phyloP scores from a whole-genome alignment of 2,797 vertebrate genomes.

The Coranthus polyacanthus region DNA sequence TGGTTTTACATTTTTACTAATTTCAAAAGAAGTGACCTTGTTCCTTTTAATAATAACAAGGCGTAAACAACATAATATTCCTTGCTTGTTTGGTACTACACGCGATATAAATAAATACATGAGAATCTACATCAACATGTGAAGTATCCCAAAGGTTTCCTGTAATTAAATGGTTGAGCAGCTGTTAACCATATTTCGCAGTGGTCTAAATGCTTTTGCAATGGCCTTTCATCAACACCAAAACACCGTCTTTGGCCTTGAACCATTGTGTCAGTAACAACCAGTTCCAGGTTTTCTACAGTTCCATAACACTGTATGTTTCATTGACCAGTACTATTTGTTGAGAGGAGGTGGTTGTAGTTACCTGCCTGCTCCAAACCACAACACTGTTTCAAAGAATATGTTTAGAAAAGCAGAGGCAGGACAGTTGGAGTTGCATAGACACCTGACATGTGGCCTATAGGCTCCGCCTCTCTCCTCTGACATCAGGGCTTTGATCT shows the following conservation, averaged over 20 bases:
- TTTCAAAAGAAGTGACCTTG: neutral
- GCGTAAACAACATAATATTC: constrained; percentile 1
- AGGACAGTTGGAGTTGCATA: constrained; percentile 26
- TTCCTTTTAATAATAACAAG: neutral
- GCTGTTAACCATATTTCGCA: constrained; percentile 1
- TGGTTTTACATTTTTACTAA: no score
- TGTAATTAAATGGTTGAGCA: constrained; percentile 19
- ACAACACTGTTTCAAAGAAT: neutral
- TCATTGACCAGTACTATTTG: neutral
- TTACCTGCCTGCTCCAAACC: neutral
- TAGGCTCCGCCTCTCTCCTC: constrained; percentile 72
- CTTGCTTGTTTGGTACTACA: constrained; percentile 1
- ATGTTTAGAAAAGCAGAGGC: neutral
- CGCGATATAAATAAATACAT: constrained; percentile 11
- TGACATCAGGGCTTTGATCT: constrained; percentile 85
- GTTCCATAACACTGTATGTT: neutral
- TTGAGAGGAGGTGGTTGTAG: neutral
- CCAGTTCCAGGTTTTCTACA: no score
- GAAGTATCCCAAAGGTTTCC: constrained; percentile 5
- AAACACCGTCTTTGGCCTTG: neutral
- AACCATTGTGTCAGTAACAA: neutral
- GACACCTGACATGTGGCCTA: constrained; percentile 77
- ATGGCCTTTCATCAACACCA: constrained; percentile 9
- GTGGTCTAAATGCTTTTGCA: neutral
- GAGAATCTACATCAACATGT: neutral